Evolutionary conservation across 2,113 vertebrate species (phyloP).

Genomic region (Castor canadensis): DNA sequence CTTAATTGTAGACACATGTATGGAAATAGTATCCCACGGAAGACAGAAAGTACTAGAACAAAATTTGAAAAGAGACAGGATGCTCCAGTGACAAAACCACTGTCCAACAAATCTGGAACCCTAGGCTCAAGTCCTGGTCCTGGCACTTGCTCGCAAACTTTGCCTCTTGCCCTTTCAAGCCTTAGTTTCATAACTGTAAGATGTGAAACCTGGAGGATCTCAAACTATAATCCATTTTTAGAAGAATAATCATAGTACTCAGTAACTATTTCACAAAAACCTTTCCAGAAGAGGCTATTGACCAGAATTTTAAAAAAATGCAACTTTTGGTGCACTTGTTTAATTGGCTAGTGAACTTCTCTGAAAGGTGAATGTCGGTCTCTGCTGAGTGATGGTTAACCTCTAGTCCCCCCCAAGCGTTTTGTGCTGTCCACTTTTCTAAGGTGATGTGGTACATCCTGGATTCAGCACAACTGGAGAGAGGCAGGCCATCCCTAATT

Average conservation of each 20-base stretch:
- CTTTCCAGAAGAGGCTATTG: background rate
- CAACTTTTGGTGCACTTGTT: background rate
- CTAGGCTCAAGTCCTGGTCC: fast-evolving
- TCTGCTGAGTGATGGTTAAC: background rate
- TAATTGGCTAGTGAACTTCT: background rate
- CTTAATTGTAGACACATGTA: background rate
- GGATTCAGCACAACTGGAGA: fast-evolving
- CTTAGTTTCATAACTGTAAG: background rate
- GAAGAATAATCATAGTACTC: background rate
- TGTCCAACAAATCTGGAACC: fast-evolving
- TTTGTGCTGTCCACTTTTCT: background rate
- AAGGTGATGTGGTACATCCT: background rate
- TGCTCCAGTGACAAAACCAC: fast-evolving
- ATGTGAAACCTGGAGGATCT: background rate
- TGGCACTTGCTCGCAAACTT: background rate
- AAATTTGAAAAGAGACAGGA: too few species aligned
- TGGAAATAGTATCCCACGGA: background rate
- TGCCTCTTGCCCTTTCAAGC: background rate
- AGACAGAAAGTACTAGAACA: background rate
- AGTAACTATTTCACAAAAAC: background rate
- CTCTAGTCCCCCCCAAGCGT: background rate
- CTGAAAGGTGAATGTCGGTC: background rate
- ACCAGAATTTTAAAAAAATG: background rate
- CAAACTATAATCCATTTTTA: background rate
- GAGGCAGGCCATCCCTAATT: background rate